Base-by-base conservation (phyloP, 2,113 vertebrate species). In the Anhinga anhinga region DNA sequence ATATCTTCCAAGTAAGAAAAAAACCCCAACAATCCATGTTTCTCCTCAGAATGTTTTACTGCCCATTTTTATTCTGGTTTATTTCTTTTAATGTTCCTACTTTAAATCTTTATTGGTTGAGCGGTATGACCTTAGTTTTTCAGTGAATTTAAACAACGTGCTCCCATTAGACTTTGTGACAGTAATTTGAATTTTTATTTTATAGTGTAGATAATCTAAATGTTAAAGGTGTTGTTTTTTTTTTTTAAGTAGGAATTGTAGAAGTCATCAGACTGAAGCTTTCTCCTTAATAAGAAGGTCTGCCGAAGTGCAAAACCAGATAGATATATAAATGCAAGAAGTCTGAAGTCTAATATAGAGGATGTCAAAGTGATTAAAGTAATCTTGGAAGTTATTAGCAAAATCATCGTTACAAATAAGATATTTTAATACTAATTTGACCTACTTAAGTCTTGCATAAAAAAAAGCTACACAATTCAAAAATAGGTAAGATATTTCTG, bases 171-270 rank as follows among this genome's bases (percentile, higher is more conserved):
- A 86, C 88, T 82, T 92, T 92, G 77, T 88, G 85, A 77, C 53
- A 70, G 83, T 86, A 92, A 93, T 93, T 92, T 95, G 79, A 90
- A 81, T 96, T 96, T 96, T 97, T 95, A 90, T 95, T 81, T 95
- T 88, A 83, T 52, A 58, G 29, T 30, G 62, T 78, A 91, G 88
- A 90, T 93, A 91, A 94, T 86, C 66, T 88, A 89, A 94, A 95
- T 94, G 93, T 93, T 94, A 94, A 94, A 91, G 80, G 50, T 86
- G 47, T 11, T 3, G 45, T 0, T 10, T 6, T 52, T 10, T 6
- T 52, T 66, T 89, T 44, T 27, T 16, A 80, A 88, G 55, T 19
- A 49, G 69, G 32, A 92, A 69, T n/a, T n/a, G 30, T 73, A 83
- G 70, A 86, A 71, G 21, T 20, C 45, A 45, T 25, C 45, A 63